Evolutionary conservation across 30 jellyfish, hydroid and myxozoan genomes (phyloP).

Genomic region (Aurelia aurita complex sp. Pacific): DNA sequence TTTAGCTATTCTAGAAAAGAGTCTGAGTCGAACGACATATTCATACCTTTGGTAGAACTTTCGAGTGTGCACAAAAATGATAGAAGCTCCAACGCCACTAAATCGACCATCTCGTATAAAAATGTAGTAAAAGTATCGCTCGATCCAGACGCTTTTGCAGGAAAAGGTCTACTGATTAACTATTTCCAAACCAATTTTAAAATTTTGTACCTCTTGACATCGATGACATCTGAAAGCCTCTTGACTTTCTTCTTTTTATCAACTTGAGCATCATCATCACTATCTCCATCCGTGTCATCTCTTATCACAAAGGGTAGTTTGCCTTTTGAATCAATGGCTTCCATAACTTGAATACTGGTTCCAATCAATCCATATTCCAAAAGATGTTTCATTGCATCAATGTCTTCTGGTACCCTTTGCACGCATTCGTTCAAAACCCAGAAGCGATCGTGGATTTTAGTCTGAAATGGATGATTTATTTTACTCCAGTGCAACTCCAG

Average conservation of each 20-base stretch:
- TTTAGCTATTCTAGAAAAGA: too few relatives aligned
- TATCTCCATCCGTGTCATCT: slow-evolving; percentile 8
- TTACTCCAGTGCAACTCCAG: too few relatives aligned
- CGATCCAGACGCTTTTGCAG: too few relatives aligned
- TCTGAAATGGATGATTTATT: slow-evolving; percentile 24
- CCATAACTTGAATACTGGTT: slow-evolving; percentile 60
- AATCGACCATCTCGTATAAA: too few relatives aligned
- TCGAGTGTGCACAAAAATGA: too few relatives aligned
- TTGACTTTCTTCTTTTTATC: background rate
- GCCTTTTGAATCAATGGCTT: slow-evolving; percentile 48
- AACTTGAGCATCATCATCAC: slow-evolving; percentile 17
- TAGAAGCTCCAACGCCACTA: too few relatives aligned
- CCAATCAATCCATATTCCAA: slow-evolving; percentile 94
- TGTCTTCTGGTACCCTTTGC: slow-evolving; percentile 92
- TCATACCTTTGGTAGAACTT: too few relatives aligned
- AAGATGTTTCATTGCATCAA: slow-evolving; percentile 87
- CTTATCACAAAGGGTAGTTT: slow-evolving; percentile 45
- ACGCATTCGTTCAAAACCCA: slow-evolving; percentile 98
- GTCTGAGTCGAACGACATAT: too few relatives aligned
- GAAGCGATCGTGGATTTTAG: slow-evolving; percentile 83
- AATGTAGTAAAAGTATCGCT: too few relatives aligned
- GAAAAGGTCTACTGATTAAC: too few relatives aligned
- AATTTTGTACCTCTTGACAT: background rate
- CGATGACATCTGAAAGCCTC: background rate
- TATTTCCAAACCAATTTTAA: too few relatives aligned